phyloP scores from a whole-genome alignment of 2,113 vertebrate species.

The Cromileptes altivelis region DNA sequence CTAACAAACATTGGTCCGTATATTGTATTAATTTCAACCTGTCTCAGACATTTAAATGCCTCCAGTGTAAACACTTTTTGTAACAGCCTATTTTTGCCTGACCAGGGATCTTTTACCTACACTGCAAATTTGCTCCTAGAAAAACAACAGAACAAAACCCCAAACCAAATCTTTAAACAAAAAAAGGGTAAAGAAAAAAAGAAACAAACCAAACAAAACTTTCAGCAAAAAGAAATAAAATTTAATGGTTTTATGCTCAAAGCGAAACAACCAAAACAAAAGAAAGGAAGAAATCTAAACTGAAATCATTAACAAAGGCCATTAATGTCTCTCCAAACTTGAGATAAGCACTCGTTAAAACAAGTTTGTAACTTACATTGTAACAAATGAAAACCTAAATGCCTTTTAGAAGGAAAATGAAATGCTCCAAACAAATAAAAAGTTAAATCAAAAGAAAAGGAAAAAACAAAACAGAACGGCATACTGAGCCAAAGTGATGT shows the following conservation, averaged over 20 bases:
- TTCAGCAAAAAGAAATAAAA: slow-evolving; percentile 98
- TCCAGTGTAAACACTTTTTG: not conserved
- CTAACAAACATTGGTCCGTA: slow-evolving; percentile 39
- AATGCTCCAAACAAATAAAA: slow-evolving; percentile 33
- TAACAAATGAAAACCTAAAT: slow-evolving; percentile 60
- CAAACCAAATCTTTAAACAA: slow-evolving; percentile 32
- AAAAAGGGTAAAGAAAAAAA: slow-evolving; percentile 71
- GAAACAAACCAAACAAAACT: slow-evolving; percentile 95
- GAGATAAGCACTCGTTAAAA: slow-evolving; percentile 87
- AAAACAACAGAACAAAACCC: slow-evolving; percentile 37
- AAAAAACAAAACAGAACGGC: slow-evolving; percentile 27
- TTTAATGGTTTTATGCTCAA: slow-evolving; percentile 98
- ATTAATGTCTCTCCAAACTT: slow-evolving; percentile 89
- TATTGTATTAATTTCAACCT: not conserved
- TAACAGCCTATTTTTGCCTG: not conserved
- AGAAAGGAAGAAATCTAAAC: slow-evolving; percentile 86
- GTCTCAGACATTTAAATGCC: slow-evolving; percentile 1
- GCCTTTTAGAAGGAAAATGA: slow-evolving; percentile 47
- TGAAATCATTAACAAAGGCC: slow-evolving; percentile 90
- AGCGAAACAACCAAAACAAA: slow-evolving; percentile 91
- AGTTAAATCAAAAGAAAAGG: slow-evolving; percentile 23
- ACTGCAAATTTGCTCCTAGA: slow-evolving; percentile 4
- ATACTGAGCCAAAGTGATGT: slow-evolving; percentile 31
- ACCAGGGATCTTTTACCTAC: not conserved
- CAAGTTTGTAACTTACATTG: slow-evolving; percentile 69